These are phyloP conservation scores for Brachionus plicatilis DNA, from an alignment of 1,140 invertebrate species.

Conservation along the genomic window DNA sequence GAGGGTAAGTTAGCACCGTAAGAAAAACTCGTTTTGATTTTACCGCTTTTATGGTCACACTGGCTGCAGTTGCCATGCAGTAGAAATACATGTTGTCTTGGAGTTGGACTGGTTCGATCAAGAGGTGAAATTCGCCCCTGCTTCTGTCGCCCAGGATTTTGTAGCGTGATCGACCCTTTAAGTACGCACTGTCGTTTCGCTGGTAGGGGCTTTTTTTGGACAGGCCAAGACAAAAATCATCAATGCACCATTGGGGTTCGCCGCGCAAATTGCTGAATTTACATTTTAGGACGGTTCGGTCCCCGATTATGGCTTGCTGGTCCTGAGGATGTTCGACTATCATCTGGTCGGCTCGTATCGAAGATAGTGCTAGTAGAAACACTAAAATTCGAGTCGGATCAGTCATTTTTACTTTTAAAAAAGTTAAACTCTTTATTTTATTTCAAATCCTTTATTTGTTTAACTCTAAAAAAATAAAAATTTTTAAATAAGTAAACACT, in stretches of 20 bases:
- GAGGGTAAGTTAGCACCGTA: slow-evolving; percentile 14
- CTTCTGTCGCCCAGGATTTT: slow-evolving; percentile 16
- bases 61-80: slow-evolving; percentile 38
- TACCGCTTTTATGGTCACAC: slow-evolving; percentile 22
- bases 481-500: background rate
- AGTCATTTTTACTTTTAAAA: background rate
- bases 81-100: slow-evolving; percentile 38
- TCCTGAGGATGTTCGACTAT: background rate
- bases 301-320: slow-evolving; percentile 12
- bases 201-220: background rate
- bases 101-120: slow-evolving; percentile 28
- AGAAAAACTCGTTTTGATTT: slow-evolving; percentile 29
- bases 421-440: background rate
- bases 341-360: background rate
- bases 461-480: background rate
- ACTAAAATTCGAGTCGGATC: background rate
- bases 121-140: slow-evolving; percentile 17
- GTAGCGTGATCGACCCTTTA: slow-evolving; percentile 20
- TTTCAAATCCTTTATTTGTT: background rate
- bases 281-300: slow-evolving; percentile 8
- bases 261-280: slow-evolving; percentile 4
- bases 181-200: background rate
- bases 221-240: slow-evolving; percentile 29
- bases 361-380: background rate
- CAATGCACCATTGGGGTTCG: slow-evolving; percentile 38